Percentiles rank a stretch among this genome's conserved stretches.
phyloP scores from a whole-genome alignment of 2,113 vertebrate genomes.

The Daubentonia madagascariensis region DNA sequence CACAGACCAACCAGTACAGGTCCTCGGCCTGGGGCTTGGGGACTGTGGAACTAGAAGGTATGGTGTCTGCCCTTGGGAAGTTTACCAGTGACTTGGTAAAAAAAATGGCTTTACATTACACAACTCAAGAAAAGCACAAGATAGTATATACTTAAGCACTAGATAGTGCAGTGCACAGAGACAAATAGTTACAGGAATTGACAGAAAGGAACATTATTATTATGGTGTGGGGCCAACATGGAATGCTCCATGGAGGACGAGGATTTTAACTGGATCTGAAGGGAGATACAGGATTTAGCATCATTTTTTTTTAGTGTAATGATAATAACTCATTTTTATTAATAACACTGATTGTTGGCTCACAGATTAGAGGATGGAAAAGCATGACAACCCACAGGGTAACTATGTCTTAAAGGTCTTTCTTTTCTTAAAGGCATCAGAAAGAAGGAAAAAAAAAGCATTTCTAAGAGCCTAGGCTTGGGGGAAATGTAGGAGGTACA shows the following conservation, averaged over 20 bases:
- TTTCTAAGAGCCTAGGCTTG: conserved; percentile 58
- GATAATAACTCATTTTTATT: conserved; percentile 53
- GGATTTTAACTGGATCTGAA: conserved; percentile 3
- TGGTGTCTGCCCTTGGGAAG: not conserved
- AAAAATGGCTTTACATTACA: not conserved
- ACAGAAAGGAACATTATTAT: not conserved
- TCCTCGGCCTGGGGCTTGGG: too few species aligned
- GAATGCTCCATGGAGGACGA: not conserved
- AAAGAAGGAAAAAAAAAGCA: conserved; percentile 27
- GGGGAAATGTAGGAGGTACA: conserved; percentile 55
- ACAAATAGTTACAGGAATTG: not conserved
- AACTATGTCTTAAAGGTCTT: conserved; percentile 23
- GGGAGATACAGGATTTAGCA: not conserved
- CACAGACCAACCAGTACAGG: too few species aligned
- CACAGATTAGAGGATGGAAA: conserved; percentile 13
- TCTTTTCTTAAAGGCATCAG: conserved; percentile 2
- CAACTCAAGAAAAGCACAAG: not conserved
- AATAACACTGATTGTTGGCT: conserved; percentile 46
- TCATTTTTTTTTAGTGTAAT: conserved; percentile 15
- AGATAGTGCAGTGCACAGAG: not conserved
- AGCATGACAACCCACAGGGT: not conserved
- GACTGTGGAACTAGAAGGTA: not conserved
- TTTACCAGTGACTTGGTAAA: not conserved
- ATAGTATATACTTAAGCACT: not conserved
- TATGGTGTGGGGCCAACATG: not conserved